Evolutionary conservation across 2,888 invertebrate species (phyloP).

Genomic region (Cetonia aurata): DNA sequence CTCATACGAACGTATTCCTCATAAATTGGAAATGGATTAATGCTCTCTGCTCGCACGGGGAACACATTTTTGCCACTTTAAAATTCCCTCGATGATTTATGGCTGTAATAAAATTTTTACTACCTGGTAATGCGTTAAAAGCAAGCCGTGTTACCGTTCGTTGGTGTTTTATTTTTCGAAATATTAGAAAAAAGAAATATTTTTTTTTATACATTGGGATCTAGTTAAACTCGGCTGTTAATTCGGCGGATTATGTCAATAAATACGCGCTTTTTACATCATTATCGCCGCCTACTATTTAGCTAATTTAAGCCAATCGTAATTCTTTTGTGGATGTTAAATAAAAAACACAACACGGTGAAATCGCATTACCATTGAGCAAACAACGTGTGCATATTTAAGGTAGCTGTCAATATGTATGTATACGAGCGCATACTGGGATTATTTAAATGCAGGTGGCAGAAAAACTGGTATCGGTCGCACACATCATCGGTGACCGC

Average conservation of each 20-base stretch:
- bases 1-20: background rate
- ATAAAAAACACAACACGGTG: background rate
- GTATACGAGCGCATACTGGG: background rate
- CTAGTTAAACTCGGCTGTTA: slow-evolving; percentile 2
- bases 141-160: background rate
- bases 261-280: slow-evolving; percentile 14
- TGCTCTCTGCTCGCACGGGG: background rate
- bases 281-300: background rate
- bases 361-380: slow-evolving; percentile 3
- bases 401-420: slow-evolving; percentile 1
- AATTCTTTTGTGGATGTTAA: background rate
- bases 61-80: slow-evolving; percentile 10
- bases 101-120: slow-evolving; percentile 28
- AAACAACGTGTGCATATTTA: slow-evolving; percentile 21
- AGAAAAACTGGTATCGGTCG: slow-evolving; percentile 10
- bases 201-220: background rate
- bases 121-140: slow-evolving; percentile 33
- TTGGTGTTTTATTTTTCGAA: slow-evolving; percentile 13
- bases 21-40: slow-evolving; percentile 33
- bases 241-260: slow-evolving; percentile 5
- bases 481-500: background rate
- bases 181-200: background rate
- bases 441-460: slow-evolving; percentile 19
- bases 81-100: slow-evolving; percentile 31
- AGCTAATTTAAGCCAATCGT: no score